phyloP scores from a whole-genome alignment of 1,140 invertebrate genomes.

The Antheraea mylitta region DNA sequence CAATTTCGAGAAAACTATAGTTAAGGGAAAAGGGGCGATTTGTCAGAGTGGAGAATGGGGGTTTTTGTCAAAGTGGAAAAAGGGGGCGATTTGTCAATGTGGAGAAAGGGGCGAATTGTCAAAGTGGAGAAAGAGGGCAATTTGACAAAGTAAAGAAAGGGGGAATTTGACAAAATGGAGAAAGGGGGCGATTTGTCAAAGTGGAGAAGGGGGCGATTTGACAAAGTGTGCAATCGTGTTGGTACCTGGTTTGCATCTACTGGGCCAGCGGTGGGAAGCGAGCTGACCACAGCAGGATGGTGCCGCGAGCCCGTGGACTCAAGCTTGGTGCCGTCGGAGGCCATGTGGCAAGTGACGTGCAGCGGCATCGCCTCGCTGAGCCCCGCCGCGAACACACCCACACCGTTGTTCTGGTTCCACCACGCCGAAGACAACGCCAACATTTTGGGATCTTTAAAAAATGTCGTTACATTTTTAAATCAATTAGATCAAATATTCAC shows the following conservation, averaged over 20 bases:
- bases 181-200: too few species aligned
- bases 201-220: too few species aligned
- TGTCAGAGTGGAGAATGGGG: too few species aligned
- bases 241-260: conserved; percentile 61
- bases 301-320: conserved; percentile 70
- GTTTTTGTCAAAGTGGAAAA: too few species aligned
- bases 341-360: conserved; percentile 83
- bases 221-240: background rate
- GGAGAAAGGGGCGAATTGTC: too few species aligned
- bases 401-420: conserved; percentile 54
- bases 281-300: conserved; percentile 50
- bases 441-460: conserved; percentile 25
- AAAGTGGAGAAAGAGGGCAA: too few species aligned
- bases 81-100: too few species aligned
- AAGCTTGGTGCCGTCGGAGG: conserved; percentile 85
- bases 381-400: conserved; percentile 67
- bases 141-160: too few species aligned
- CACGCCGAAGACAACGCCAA: conserved; percentile 30
- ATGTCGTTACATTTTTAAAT: background rate
- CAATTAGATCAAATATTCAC: too few species aligned
- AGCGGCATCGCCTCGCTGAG: conserved; percentile 85
- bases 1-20: too few species aligned
- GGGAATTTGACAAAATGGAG: too few species aligned
- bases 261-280: conserved; percentile 36
- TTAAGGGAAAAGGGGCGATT: too few species aligned